These are phyloP conservation scores for Digitonthophagus gazella DNA, from an alignment of 2,888 invertebrate species.

Conservation along the genomic window DNA sequence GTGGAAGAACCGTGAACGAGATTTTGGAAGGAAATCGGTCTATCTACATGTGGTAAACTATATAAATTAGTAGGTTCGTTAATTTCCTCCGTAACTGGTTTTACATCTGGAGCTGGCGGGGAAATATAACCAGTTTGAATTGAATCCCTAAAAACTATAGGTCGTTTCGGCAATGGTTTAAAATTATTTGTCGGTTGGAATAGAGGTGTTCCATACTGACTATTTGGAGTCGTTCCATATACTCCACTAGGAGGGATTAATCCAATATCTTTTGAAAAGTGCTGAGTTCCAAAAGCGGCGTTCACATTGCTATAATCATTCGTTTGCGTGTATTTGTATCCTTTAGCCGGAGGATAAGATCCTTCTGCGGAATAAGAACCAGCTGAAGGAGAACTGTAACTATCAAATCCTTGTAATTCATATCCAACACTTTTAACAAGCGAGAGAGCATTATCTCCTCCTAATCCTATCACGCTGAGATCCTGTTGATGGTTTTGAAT, in stretches of 20 bases:
- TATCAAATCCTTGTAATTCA: slow-evolving; percentile 39
- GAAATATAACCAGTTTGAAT: slow-evolving; percentile 69
- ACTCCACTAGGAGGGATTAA: slow-evolving; percentile 61
- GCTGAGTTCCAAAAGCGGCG: slow-evolving; percentile 43
- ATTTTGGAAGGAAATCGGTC: slow-evolving; percentile 54
- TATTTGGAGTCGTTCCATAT: slow-evolving; percentile 61
- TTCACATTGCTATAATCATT: slow-evolving; percentile 9
- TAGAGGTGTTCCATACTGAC: slow-evolving; percentile 51
- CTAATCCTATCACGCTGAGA: slow-evolving; percentile 33
- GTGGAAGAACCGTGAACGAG: slow-evolving; percentile 40
- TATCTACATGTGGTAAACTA: slow-evolving; percentile 55
- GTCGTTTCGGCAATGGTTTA: slow-evolving; percentile 57
- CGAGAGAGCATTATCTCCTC: slow-evolving; percentile 38
- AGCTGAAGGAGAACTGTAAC: slow-evolving; percentile 44
- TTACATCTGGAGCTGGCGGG: slow-evolving; percentile 51
- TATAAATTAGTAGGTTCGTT: slow-evolving; percentile 56
- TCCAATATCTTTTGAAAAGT: slow-evolving; percentile 44
- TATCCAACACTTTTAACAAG: slow-evolving; percentile 53
- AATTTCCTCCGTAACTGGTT: slow-evolving; percentile 48
- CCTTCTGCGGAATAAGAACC: slow-evolving; percentile 45
- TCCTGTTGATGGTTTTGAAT: slow-evolving; percentile 36
- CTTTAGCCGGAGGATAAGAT: slow-evolving; percentile 45
- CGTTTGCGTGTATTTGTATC: slow-evolving; percentile 40
- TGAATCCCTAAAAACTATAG: slow-evolving; percentile 71
- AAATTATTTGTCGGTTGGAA: slow-evolving; percentile 36